Evolutionary conservation across 2,113 vertebrate species (phyloP).

Genomic region (Suncus etruscus): DNA sequence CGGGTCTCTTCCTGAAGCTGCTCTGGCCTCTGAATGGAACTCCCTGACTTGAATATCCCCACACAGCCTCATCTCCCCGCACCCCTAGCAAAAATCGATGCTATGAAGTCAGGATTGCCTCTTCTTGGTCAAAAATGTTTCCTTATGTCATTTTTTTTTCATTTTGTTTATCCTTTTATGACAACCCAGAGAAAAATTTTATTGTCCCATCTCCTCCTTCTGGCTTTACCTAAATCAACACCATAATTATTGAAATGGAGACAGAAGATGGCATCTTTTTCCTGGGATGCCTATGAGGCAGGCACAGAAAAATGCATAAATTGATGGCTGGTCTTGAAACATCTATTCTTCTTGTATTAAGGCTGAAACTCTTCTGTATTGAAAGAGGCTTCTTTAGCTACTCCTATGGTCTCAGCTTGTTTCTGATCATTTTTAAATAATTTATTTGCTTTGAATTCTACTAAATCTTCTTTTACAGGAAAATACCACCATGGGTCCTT

Average conservation of each 20-base stretch:
- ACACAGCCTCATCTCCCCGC: conserved; percentile 21
- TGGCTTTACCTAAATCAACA: conserved; percentile 43
- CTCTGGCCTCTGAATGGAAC: conserved; percentile 38
- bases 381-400: conserved; percentile 9
- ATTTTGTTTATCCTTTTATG: conserved; percentile 10
- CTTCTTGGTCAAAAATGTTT: neutral
- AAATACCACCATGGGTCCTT: conserved; percentile 22
- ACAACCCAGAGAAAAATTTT: neutral
- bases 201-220: neutral
- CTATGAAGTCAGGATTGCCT: neutral
- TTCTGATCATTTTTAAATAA: conserved; percentile 53
- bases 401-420: neutral
- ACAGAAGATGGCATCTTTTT: conserved; percentile 43
- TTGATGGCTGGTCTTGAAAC: conserved; percentile 39
- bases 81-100: neutral
- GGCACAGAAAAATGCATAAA: conserved; percentile 36
- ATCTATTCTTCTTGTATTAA: conserved; percentile 13
- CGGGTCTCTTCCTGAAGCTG: neutral
- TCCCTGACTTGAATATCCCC: conserved; percentile 12
- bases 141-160: conserved; percentile 12
- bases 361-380: conserved; percentile 1
- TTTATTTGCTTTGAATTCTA: neutral
- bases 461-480: conserved; percentile 25
- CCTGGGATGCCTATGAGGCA: neutral
- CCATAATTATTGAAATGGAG: conserved; percentile 47